A percentile compares a stretch with the other conserved stretches of the same genome.
These are phyloP conservation scores for Synanthedon myopaeformis DNA, from an alignment of 2,888 invertebrate species.

Conservation along the genomic window DNA sequence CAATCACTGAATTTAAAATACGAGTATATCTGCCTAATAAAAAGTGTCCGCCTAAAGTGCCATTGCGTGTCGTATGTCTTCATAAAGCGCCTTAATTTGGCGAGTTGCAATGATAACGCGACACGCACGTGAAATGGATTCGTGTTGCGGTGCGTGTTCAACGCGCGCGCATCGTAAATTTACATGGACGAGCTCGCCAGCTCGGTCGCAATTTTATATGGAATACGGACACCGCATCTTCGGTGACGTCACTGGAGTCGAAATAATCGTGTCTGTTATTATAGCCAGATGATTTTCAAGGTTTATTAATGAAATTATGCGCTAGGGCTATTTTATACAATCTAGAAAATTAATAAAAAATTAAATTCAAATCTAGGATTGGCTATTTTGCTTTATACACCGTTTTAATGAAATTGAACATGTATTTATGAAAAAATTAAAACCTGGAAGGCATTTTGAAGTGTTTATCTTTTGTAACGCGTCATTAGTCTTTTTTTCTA, in stretches of 20 bases:
- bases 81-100: constrained; percentile 55
- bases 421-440: too few species aligned
- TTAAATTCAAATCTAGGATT: too few species aligned
- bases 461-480: too few species aligned
- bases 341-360: too few species aligned
- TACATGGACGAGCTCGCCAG: constrained; percentile 13
- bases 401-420: too few species aligned
- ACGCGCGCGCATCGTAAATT: constrained; percentile 48
- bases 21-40: not conserved
- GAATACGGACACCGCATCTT: constrained; percentile 3
- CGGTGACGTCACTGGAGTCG: not conserved
- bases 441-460: too few species aligned
- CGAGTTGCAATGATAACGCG: constrained; percentile 42
- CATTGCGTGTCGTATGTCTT: constrained; percentile 40
- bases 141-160: constrained; percentile 38
- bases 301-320: too few species aligned
- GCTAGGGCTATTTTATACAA: too few species aligned
- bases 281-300: too few species aligned
- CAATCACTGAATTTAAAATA: too few species aligned
- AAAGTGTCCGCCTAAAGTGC: not conserved
- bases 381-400: too few species aligned
- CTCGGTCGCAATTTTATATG: constrained; percentile 14
- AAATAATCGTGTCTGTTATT: not conserved
- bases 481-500: too few species aligned
- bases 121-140: constrained; percentile 31